Base-by-base conservation (phyloP, 2,888 invertebrate genomes). In the Hirtodrosophila trivittata region DNA sequence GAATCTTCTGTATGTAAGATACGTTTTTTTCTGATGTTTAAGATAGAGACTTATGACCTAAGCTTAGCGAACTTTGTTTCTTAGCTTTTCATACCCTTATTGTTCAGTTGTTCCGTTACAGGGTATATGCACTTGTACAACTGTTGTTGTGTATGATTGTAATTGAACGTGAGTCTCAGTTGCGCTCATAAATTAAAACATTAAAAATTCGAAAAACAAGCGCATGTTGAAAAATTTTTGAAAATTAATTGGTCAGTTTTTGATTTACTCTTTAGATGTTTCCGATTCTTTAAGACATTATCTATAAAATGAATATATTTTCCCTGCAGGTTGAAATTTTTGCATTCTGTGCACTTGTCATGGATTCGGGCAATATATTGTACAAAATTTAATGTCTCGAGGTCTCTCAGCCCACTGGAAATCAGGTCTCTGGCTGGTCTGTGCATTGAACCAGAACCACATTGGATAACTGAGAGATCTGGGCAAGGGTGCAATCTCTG, bases 181-280 rank as follows among this genome's bases (percentile, higher is more conserved):
- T 64, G 58, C 14, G 50, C 72, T 58, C 78, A 83, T 78, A 77
- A 78, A 78, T 83, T 80, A 42, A 18, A 49, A 47, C 60, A 63
- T 80, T 77, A 57, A 66, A 65, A 70, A 41, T 66, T 26, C 58
- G 41, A 51, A 63, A 67, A 66, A 66, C 70, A 74, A 47, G 55
- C 57, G 62, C 49, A 64, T 46, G 54, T 51, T 50, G 35, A 25
- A 52, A 58, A 52, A 58, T 54, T 55, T 64, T 58, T 55, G 5
- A 32, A 45, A 64, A 57, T 59, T 71, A 77, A 80, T 77, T 80
- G 76, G 41, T 55, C 37, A 37, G 54, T 32, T 52, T 50, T 63
- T 63, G 72, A 58, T 58, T 42, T 72, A 47, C 35, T 37, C 25
- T 45, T 56, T 32, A 35, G 57, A 67, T 72, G 51, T 71, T 72